Conservation (phyloP, 2,888 invertebrate genomes). For the Steinernema scapterisci region DNA sequence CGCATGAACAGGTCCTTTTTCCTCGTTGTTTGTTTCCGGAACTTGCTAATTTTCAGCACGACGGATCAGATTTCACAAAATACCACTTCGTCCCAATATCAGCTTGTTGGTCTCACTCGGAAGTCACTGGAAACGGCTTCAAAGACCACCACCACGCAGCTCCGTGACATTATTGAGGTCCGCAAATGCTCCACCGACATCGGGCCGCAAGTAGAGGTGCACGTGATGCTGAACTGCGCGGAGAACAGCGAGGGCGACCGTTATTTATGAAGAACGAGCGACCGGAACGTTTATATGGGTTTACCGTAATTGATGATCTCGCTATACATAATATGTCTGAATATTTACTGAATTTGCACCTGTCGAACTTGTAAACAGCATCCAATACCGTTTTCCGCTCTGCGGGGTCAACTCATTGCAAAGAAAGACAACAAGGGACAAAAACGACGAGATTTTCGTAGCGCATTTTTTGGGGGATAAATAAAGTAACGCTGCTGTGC, state of each 20-base stretch:
- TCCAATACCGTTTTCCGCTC: too few species aligned
- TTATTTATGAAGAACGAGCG: background rate
- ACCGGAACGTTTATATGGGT: conserved; percentile 6
- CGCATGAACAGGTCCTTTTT: conserved; percentile 10
- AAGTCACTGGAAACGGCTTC: conserved; percentile 3
- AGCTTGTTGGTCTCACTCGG: conserved; percentile 4
- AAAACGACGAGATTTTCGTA: too few species aligned
- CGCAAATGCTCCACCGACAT: background rate
- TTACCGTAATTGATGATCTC: background rate
- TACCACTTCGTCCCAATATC: conserved; percentile 21
- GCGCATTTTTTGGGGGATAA: too few species aligned
- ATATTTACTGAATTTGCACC: too few species aligned
- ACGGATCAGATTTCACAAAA: conserved; percentile 22
- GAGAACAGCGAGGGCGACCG: conserved; percentile 27
- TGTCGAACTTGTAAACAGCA: too few species aligned
- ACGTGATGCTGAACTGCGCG: background rate
- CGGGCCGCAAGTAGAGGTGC: background rate
- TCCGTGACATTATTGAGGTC: background rate
- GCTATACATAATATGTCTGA: background rate
- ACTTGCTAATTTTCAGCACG: background rate
- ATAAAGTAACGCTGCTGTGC: too few species aligned
- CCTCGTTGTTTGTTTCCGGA: background rate
- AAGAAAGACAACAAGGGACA: too few species aligned
- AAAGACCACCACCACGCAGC: conserved; percentile 5
- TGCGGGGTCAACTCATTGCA: too few species aligned